phyloP scores from a whole-genome alignment of 35 echinoderm and acorn worm genomes.

The Strongylocentrotus purpuratus region DNA sequence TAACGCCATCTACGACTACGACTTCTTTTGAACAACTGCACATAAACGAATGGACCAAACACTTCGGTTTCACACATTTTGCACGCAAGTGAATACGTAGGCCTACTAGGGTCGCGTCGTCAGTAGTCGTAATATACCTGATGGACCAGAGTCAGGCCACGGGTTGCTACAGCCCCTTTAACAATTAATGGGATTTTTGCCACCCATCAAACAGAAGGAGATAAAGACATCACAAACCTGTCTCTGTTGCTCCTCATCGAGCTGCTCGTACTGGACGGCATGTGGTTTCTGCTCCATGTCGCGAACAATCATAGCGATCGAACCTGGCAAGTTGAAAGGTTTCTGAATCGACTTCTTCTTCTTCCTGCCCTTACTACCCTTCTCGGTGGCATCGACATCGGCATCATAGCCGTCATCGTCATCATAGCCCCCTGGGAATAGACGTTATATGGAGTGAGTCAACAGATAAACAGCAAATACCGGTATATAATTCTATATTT shows the following conservation, averaged over 20 bases:
- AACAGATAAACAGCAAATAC: background rate
- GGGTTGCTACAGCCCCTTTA: no score
- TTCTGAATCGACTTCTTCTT: background rate
- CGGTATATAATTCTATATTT: background rate
- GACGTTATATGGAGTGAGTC: background rate
- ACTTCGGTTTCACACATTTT: no score
- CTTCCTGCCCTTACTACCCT: background rate
- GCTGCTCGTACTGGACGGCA: constrained; percentile 77
- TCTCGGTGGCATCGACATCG: background rate
- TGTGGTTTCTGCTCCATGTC: constrained; percentile 86
- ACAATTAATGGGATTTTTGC: no score
- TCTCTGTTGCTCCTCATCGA: constrained; percentile 69
- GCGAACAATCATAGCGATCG: constrained; percentile 84
- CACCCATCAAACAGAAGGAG: no score
- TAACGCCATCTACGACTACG: no score
- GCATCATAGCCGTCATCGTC: constrained; percentile 25
- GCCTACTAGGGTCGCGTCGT: no score
- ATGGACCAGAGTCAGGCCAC: no score
- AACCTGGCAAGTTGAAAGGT: constrained; percentile 52
- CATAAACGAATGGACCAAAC: no score
- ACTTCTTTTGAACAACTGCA: no score
- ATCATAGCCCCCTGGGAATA: background rate
- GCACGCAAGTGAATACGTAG: no score
- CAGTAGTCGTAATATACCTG: no score
- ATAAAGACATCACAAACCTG: background rate